Conservation (phyloP, 1,140 invertebrate species). For the Drosophila malerkotliana region DNA sequence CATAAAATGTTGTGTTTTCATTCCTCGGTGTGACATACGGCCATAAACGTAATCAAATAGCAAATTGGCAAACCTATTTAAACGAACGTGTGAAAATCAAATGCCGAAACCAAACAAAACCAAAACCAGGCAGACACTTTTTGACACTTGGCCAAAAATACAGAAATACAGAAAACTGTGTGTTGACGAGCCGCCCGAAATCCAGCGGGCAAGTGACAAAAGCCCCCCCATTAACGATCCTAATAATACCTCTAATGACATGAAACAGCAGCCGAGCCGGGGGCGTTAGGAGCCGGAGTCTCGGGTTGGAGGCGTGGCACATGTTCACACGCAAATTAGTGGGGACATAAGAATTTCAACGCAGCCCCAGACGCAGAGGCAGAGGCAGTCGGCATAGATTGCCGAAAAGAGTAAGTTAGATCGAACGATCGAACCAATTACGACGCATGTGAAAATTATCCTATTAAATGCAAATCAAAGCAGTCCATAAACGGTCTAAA, state of each 20-base stretch:
- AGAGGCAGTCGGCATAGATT: slow-evolving; percentile 54
- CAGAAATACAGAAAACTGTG: slow-evolving; percentile 11
- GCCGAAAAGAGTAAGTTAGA: slow-evolving; percentile 16
- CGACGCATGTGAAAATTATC: slow-evolving; percentile 83
- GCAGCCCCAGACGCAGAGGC: slow-evolving; percentile 23
- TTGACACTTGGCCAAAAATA: slow-evolving; percentile 64
- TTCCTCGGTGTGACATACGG: slow-evolving; percentile 24
- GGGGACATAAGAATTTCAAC: slow-evolving; percentile 79
- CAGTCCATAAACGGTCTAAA: slow-evolving; percentile 13
- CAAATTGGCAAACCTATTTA: slow-evolving; percentile 73
- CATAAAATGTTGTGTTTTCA: slow-evolving; percentile 12
- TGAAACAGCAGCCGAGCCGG: slow-evolving; percentile 63
- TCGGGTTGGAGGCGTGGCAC: slow-evolving; percentile 21
- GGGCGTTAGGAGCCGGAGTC: slow-evolving; percentile 18
- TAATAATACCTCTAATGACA: slow-evolving; percentile 81
- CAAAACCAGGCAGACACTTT: slow-evolving; percentile 61
- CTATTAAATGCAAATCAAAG: slow-evolving; percentile 82
- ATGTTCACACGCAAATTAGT: slow-evolving; percentile 83
- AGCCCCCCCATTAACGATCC: slow-evolving; percentile 73
- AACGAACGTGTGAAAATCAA: slow-evolving; percentile 76
- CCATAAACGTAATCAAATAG: slow-evolving; percentile 56
- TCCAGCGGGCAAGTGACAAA: slow-evolving; percentile 71
- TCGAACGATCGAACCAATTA: slow-evolving; percentile 58
- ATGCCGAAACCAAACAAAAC: slow-evolving; percentile 59
- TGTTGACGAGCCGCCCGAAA: slow-evolving; percentile 45